Evolutionary conservation across 2,797 vertebrate genomes (phyloP), one percentile per base, ranked within the genome.

Genomic region (Acomys russatus): DNA sequence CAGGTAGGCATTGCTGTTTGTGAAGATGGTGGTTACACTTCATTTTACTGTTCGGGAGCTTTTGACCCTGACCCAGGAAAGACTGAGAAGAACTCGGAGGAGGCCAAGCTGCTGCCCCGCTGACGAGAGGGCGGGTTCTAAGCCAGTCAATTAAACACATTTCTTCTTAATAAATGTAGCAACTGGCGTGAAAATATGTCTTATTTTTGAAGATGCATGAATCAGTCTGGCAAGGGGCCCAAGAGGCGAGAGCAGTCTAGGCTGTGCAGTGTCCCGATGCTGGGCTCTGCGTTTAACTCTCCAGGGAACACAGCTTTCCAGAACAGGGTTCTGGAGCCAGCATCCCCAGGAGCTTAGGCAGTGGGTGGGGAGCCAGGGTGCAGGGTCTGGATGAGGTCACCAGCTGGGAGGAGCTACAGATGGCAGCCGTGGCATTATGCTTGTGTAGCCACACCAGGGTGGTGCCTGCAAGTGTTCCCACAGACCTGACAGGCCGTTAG

Each of bases 201-300:
- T 97, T 94, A 95, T 97, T 97, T 94, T 80, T 83, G 96, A 96
- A 96, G 96, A 97, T 96, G 96, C 71, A 56, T 94, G 97, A 97
- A 98, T 97, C 97, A 93, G 95, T 56, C 90, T 93, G 97, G 97
- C 79, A 88, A 64, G 93, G 96, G 74, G 97, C 97, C 96, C 10
- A 35, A 97, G 85, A 2, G 1, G 91, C 91, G 80, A 96, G 97
- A 96, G 93, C 82, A 91, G 63, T 97, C 95, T 97, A 97, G 73
- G 96, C 91, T 77, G 71, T 14, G 64, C 92, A 49, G 78, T 22
- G 84, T 90, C 91, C 89, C 6, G 28, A 51, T 17, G 70, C 71
- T 2, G 14, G 63, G 66, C 73, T 92, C 73, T 0, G 8, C 70
- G 44, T n/a, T 80, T 87, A 15, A 25, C 35, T 71, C 17, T 12